Evolutionary conservation across 2,888 invertebrate genomes (phyloP).

Genomic region (Chouioia cunea): DNA sequence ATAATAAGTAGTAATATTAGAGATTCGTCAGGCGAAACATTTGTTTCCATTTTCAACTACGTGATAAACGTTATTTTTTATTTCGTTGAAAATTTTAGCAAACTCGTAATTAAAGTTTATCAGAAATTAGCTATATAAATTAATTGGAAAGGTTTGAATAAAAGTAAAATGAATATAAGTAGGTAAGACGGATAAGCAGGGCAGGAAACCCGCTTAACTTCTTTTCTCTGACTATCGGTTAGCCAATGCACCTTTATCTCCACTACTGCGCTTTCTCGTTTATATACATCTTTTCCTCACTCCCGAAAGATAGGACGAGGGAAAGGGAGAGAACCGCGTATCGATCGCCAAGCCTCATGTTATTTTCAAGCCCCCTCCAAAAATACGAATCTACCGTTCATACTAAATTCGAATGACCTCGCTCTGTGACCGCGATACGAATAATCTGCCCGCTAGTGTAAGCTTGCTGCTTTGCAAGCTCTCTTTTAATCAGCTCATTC

Average conservation of each 20-base stretch:
- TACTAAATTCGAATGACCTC: conserved; percentile 47
- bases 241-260: conserved; percentile 8
- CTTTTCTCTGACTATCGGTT: conserved; percentile 13
- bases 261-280: background rate
- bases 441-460: conserved; percentile 12
- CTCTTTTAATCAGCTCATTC: conserved; percentile 37
- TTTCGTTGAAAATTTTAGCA: too few species aligned
- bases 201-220: conserved; percentile 30
- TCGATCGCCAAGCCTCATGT: conserved; percentile 47
- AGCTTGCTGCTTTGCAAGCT: background rate
- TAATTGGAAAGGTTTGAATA: background rate
- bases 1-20: too few species aligned
- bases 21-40: too few species aligned
- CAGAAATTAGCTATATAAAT: too few species aligned
- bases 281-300: background rate
- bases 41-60: too few species aligned
- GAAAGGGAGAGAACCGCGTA: conserved; percentile 15
- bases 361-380: conserved; percentile 46
- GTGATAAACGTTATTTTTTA: too few species aligned
- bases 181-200: background rate
- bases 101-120: too few species aligned
- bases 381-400: conserved; percentile 45
- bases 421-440: background rate
- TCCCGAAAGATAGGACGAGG: background rate
- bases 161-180: too few species aligned